phyloP scores from a whole-genome alignment of 2,888 invertebrate species.

The Papilio elwesi region DNA sequence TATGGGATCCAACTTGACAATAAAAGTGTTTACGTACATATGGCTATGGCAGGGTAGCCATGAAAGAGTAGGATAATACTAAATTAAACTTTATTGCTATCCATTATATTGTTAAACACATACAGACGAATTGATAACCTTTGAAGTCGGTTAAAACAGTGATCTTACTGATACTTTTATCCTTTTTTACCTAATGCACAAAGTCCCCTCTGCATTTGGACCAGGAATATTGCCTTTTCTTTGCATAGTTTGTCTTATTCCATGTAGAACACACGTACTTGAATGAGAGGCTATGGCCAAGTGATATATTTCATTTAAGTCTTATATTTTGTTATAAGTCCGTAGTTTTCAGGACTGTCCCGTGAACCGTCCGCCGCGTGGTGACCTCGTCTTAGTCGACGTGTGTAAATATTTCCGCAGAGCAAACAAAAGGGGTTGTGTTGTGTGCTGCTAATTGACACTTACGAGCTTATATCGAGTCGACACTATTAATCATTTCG shows the following conservation, averaged over 20 bases:
- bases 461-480: slow-evolving; percentile 37
- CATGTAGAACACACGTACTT: not conserved
- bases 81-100: not conserved
- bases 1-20: slow-evolving; percentile 36
- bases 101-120: too few relatives aligned
- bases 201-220: too few relatives aligned
- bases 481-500: slow-evolving; percentile 37
- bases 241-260: too few relatives aligned
- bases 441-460: slow-evolving; percentile 38
- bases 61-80: not conserved
- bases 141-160: too few relatives aligned
- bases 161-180: too few relatives aligned
- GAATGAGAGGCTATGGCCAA: too few relatives aligned
- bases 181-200: too few relatives aligned
- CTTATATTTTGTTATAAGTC: not conserved
- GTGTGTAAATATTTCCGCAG: slow-evolving; percentile 40
- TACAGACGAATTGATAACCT: too few relatives aligned
- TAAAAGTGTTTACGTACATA: slow-evolving; percentile 37
- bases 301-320: not conserved
- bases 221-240: too few relatives aligned
- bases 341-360: not conserved
- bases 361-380: not conserved
- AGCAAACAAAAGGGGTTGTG: slow-evolving; percentile 37
- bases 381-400: slow-evolving; percentile 18
- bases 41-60: slow-evolving; percentile 10